Percentiles rank a stretch among this genome's conserved stretches.
phyloP scores from a whole-genome alignment of 2,113 vertebrate species.

The Urocolius indicus region DNA sequence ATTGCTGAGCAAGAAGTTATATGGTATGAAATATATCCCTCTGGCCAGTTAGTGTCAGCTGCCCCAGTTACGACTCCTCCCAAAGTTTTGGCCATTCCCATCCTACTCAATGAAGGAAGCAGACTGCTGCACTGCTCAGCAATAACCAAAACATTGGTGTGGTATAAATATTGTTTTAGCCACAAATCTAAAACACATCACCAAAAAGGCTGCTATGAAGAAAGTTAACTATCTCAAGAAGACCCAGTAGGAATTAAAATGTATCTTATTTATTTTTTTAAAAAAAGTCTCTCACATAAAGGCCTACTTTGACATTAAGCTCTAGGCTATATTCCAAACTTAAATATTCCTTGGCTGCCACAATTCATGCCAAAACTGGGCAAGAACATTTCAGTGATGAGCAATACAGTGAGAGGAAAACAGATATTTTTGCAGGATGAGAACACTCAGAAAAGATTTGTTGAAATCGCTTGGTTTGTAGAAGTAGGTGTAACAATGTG shows the following conservation, averaged over 20 bases:
- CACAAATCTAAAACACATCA: background rate
- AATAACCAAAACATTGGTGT: background rate
- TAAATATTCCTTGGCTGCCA: background rate
- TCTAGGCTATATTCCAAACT: background rate
- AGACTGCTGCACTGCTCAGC: background rate
- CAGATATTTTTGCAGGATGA: background rate
- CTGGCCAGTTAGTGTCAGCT: background rate
- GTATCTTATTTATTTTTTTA: background rate
- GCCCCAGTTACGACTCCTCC: background rate
- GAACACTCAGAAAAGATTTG: background rate
- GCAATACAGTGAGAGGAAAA: background rate
- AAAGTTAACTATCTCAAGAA: background rate
- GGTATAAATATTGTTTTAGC: background rate
- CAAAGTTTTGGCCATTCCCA: background rate
- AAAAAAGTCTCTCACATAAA: background rate
- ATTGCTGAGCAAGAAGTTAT: background rate
- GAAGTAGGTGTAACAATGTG: slow-evolving; percentile 33
- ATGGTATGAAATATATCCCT: background rate
- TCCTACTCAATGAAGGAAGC: background rate
- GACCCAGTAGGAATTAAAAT: background rate
- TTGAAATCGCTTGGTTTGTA: slow-evolving; percentile 38
- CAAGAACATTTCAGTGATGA: slow-evolving; percentile 9
- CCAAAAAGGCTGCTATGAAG: background rate
- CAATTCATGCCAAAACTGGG: background rate
- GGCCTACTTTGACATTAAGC: background rate